A percentile compares a stretch with the other conserved stretches of the same genome.
Evolutionary conservation across 1,140 invertebrate species (phyloP).

Genomic region (Drosophila kanapiae): DNA sequence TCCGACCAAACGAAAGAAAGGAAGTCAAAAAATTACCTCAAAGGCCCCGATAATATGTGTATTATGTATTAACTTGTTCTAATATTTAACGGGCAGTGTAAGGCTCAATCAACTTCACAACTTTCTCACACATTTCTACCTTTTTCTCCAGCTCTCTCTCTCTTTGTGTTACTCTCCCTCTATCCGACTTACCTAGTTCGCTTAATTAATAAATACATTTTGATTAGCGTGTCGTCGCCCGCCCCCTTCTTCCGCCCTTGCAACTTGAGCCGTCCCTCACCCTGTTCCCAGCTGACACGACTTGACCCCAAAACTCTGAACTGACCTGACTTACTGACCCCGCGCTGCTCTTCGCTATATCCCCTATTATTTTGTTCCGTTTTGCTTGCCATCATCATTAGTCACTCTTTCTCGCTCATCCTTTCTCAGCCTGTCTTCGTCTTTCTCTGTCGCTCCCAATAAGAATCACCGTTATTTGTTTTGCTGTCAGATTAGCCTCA

Average conservation of each 20-base stretch:
- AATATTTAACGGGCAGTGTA: neutral
- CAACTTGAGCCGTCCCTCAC: neutral
- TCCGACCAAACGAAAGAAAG: neutral
- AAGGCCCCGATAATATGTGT: too few species aligned
- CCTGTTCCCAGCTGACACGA: conserved; percentile 1
- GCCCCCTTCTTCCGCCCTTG: neutral
- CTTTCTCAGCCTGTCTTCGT: neutral
- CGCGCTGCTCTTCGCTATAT: conserved; percentile 21
- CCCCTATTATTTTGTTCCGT: conserved; percentile 40
- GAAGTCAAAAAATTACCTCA: too few species aligned
- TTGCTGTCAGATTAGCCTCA: conserved; percentile 76
- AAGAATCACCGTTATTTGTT: conserved; percentile 70
- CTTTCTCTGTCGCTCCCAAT: conserved; percentile 11
- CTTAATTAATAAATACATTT: conserved; percentile 77
- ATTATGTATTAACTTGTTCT: too few species aligned
- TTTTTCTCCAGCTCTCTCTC: neutral
- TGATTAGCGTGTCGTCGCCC: conserved; percentile 68
- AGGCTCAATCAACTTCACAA: neutral
- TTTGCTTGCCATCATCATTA: conserved; percentile 46
- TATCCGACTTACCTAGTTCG: conserved; percentile 55
- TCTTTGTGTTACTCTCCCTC: neutral
- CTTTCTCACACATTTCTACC: neutral
- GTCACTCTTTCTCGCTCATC: conserved; percentile 28
- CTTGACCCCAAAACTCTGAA: conserved; percentile 31
- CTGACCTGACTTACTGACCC: conserved; percentile 32